Percentiles rank a stretch among this genome's conserved stretches.
phyloP scores from a whole-genome alignment of 2,113 vertebrate genomes.

The Peromyscus maniculatus region DNA sequence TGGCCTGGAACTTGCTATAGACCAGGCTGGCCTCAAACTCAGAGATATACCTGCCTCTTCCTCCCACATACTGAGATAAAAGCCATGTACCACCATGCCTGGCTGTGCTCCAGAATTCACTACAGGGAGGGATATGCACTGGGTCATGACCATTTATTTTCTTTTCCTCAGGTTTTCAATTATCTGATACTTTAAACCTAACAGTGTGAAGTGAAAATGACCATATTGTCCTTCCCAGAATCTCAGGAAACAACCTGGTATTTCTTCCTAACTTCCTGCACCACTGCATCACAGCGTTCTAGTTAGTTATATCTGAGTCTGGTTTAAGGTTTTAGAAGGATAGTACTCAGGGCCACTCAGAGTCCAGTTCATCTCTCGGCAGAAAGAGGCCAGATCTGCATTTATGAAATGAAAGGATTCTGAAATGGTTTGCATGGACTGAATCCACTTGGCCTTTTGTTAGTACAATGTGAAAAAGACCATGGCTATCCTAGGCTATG shows the following conservation, averaged over 20 bases:
- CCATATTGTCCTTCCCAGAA: not conserved
- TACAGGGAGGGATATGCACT: not conserved
- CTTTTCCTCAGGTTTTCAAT: not conserved
- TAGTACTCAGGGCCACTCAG: not conserved
- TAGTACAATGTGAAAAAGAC: not conserved
- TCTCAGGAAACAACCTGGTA: slow-evolving; percentile 34
- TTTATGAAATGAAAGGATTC: not conserved
- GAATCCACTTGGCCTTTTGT: slow-evolving; percentile 44
- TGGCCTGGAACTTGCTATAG: not conserved
- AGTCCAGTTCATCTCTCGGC: not conserved
- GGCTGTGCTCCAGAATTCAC: not conserved
- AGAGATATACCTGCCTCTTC: not conserved
- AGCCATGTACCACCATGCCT: not conserved
- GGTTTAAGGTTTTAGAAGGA: slow-evolving; percentile 16
- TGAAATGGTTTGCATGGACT: not conserved
- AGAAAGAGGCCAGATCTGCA: not conserved
- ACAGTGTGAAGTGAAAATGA: not conserved
- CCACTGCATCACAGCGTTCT: not conserved
- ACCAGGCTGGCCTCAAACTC: not conserved
- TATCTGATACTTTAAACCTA: not conserved
- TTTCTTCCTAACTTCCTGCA: not conserved
- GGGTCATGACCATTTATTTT: not conserved
- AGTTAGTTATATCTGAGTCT: not conserved
- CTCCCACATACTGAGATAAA: not conserved
- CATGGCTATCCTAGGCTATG: not conserved